Evolutionary conservation across 1,140 invertebrate species (phyloP).

Genomic region (Stratiolaelaps scimitus): DNA sequence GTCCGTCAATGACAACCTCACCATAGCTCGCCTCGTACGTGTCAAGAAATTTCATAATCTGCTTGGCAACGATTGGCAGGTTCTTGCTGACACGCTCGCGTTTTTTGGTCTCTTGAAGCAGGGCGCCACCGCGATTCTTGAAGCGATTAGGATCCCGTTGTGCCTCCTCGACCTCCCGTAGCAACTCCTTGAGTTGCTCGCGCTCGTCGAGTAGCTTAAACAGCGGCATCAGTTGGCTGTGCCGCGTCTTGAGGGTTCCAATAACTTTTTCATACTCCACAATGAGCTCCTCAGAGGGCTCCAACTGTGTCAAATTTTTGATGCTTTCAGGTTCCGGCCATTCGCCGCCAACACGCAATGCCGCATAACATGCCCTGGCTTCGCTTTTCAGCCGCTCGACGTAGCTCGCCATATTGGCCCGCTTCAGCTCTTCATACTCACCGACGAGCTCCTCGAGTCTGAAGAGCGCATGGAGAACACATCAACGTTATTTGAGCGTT

Average conservation of each 20-base stretch:
- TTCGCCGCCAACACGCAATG: background rate
- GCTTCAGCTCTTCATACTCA: slow-evolving; percentile 16
- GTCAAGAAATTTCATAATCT: slow-evolving; percentile 19
- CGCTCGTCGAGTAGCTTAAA: slow-evolving; percentile 20
- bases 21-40: background rate
- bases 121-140: slow-evolving; percentile 1
- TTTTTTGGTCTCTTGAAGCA: slow-evolving; percentile 13
- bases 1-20: background rate
- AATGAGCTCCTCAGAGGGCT: background rate
- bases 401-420: slow-evolving; percentile 3
- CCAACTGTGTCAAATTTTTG: background rate
- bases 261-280: background rate
- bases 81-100: slow-evolving; percentile 18
- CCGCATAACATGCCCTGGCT: background rate
- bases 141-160: slow-evolving; percentile 7
- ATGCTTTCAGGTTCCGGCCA: background rate
- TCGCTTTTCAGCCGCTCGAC: background rate
- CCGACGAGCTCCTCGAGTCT: slow-evolving; percentile 16
- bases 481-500: too few species aligned
- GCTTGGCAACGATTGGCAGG: slow-evolving; percentile 7
- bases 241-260: background rate
- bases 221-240: background rate
- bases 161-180: slow-evolving; percentile 13
- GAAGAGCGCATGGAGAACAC: background rate
- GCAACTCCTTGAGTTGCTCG: background rate